A percentile compares a stretch with the other conserved stretches of the same genome.
phyloP scores from a whole-genome alignment of 1,140 invertebrate species.

The Sesamia nonagrioides region DNA sequence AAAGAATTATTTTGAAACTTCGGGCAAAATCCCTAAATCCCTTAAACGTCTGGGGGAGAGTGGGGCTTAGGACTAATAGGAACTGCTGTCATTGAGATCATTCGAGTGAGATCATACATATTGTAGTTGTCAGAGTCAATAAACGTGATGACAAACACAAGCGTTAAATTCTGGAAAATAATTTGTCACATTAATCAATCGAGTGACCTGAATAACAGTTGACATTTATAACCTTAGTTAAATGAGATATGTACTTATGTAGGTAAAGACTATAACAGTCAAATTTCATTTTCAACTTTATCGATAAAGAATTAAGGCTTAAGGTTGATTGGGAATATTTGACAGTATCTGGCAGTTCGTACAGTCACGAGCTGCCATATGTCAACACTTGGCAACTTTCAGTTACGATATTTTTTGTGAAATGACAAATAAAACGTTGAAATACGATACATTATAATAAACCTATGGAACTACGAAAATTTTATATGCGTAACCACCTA shows the following conservation, averaged over 20 bases:
- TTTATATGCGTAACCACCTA: no score
- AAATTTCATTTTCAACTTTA: no score
- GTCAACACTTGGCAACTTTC: no score
- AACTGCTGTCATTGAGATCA: background rate
- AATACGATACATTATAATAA: no score
- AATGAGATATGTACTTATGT: background rate
- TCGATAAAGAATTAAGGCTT: no score
- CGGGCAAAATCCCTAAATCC: background rate
- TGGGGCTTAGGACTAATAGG: background rate
- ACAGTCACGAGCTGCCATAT: no score
- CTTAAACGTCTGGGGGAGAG: background rate
- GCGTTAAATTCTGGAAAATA: background rate
- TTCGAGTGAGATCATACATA: background rate
- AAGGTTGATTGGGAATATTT: no score
- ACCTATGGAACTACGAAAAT: no score
- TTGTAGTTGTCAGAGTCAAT: background rate
- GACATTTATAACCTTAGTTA: constrained; percentile 20
- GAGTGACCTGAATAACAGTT: background rate
- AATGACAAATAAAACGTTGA: no score
- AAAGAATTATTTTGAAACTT: background rate
- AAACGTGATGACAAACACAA: background rate
- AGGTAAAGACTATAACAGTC: no score
- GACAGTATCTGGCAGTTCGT: no score
- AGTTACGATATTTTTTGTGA: no score
- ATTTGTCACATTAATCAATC: constrained; percentile 24